Evolutionary conservation across 1,140 invertebrate species (phyloP).

Genomic region (Rhopalosiphum padi): DNA sequence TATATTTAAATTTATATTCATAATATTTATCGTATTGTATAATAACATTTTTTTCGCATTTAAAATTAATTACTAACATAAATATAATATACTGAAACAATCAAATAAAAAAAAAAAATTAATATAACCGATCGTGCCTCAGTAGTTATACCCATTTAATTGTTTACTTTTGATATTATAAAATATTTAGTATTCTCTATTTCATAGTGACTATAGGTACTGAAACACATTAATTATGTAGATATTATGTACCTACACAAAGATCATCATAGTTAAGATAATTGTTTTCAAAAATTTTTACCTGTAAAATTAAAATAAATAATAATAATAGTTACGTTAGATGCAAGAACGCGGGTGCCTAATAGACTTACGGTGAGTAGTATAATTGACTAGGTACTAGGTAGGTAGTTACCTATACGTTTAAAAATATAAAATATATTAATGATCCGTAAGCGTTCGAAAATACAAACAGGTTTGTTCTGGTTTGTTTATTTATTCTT

Average conservation of each 20-base stretch:
- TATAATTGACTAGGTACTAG: not conserved
- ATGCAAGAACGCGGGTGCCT: not conserved
- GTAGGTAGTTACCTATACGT: not conserved
- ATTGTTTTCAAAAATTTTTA: not conserved
- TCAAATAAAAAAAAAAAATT: too few species aligned
- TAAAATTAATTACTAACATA: too few species aligned
- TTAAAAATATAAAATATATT: conserved; percentile 5
- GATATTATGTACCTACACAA: too few species aligned
- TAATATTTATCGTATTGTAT: too few species aligned
- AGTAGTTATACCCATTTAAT: too few species aligned
- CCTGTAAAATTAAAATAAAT: not conserved
- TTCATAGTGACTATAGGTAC: not conserved
- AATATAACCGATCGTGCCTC: too few species aligned
- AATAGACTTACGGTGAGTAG: not conserved
- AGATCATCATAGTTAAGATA: not conserved
- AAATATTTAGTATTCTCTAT: not conserved
- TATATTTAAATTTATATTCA: too few species aligned
- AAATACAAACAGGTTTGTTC: not conserved
- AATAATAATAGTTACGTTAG: not conserved
- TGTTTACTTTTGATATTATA: too few species aligned
- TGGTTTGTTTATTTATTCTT: not conserved
- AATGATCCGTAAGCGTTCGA: not conserved
- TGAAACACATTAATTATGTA: not conserved
- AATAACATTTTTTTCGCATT: too few species aligned
- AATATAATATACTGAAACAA: too few species aligned